A percentile compares a stretch with the other conserved stretches of the same genome.
Conservation (phyloP, 2,113 vertebrate species). For the Dermatemys mawii region DNA sequence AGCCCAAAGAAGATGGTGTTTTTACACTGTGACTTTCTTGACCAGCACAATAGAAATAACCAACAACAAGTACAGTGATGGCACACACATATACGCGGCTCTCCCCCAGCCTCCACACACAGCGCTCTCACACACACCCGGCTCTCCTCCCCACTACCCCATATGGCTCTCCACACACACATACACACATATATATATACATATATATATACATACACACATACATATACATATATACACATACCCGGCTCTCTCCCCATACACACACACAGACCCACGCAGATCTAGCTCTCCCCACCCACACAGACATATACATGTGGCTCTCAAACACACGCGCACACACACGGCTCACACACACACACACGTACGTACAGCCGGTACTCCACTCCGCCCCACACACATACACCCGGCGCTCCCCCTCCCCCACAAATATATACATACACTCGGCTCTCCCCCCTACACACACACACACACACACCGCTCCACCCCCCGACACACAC, state of each 20-base stretch:
- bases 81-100: not conserved
- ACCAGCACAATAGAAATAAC: not conserved
- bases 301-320: not conserved
- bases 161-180: too few relatives aligned
- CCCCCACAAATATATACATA: not conserved
- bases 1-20: too few relatives aligned
- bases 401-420: slow-evolving; percentile 73
- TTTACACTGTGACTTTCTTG: accelerated
- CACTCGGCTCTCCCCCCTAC: slow-evolving; percentile 73
- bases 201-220: too few relatives aligned
- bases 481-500: not conserved
- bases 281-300: not conserved
- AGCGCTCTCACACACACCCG: not conserved
- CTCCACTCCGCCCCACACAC: too few relatives aligned
- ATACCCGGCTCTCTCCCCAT: slow-evolving; percentile 59
- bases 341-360: not conserved
- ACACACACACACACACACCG: not conserved
- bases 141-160: not conserved
- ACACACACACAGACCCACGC: slow-evolving; percentile 27
- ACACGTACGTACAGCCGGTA: slow-evolving; percentile 69
- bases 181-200: too few relatives aligned
- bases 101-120: too few relatives aligned
- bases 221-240: too few relatives aligned
- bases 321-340: not conserved
- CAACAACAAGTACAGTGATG: accelerated